Percentiles rank a stretch among this genome's conserved stretches.
Conservation (phyloP, 2,888 invertebrate genomes). For the Willowsia nigromaculata region DNA sequence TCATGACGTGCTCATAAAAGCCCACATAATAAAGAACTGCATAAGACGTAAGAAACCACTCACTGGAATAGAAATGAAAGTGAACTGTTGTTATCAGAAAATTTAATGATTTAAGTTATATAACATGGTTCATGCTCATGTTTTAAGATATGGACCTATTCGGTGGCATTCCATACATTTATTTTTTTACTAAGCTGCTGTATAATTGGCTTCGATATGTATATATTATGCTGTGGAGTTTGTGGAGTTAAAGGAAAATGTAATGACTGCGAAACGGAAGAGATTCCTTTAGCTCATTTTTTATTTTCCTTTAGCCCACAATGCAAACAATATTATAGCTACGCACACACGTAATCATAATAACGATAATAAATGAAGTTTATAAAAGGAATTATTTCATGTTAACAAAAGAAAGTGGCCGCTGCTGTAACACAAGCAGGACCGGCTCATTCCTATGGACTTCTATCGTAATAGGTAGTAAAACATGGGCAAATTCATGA, state of each 20-base stretch:
- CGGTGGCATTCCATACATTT: constrained; percentile 36
- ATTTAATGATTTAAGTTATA: constrained; percentile 69
- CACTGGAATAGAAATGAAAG: constrained; percentile 36
- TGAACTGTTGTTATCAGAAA: constrained; percentile 53
- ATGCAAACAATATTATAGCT: not conserved
- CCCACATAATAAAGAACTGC: not conserved
- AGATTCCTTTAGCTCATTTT: constrained; percentile 15
- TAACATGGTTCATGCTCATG: constrained; percentile 75
- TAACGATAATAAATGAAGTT: constrained; percentile 49
- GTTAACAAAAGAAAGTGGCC: constrained; percentile 5
- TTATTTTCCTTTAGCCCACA: not conserved
- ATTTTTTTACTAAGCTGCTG: not conserved
- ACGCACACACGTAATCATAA: constrained; percentile 28
- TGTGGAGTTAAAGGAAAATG: not conserved
- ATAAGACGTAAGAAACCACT: not conserved
- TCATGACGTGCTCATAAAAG: not conserved
- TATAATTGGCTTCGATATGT: not conserved
- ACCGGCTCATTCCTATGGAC: too few relatives aligned
- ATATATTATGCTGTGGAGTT: not conserved
- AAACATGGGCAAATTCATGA: constrained; percentile 58
- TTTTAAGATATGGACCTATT: constrained; percentile 52
- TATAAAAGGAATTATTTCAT: constrained; percentile 41
- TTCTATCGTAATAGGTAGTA: constrained; percentile 9
- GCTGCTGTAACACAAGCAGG: not conserved
- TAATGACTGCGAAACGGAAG: constrained; percentile 57